Conservation (phyloP, 2,888 invertebrate species). For the Zygogramma bicolorata region DNA sequence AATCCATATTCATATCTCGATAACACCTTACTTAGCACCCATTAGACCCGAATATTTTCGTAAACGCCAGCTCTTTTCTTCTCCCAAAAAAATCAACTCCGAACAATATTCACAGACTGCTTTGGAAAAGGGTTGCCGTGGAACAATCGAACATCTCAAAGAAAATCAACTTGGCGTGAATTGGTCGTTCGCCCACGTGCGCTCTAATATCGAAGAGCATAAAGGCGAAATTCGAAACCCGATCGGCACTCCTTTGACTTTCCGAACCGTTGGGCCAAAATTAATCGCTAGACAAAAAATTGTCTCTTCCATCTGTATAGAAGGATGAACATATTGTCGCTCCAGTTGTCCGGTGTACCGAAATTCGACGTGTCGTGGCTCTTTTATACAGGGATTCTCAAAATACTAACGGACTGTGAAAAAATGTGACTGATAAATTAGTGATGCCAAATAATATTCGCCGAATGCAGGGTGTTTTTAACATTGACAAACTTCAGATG, state of each 20-base stretch:
- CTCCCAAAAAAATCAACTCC: conserved; percentile 14
- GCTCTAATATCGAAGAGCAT: conserved; percentile 40
- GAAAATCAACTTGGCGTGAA: conserved; percentile 50
- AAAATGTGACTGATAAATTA: conserved; percentile 56
- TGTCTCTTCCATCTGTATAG: conserved; percentile 50
- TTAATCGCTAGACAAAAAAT: conserved; percentile 54
- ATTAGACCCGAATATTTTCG: conserved; percentile 28
- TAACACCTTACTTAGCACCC: conserved; percentile 29
- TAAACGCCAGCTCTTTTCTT: conserved; percentile 29
- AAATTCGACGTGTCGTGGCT: not conserved
- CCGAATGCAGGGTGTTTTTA: too few species aligned
- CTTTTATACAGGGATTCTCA: conserved; percentile 31
- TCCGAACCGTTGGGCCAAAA: conserved; percentile 61
- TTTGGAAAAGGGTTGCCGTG: conserved; percentile 48
- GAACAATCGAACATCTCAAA: conserved; percentile 45
- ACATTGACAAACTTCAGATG: too few species aligned
- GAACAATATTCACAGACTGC: conserved; percentile 23
- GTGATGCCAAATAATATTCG: conserved; percentile 46
- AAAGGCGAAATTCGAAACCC: conserved; percentile 51
- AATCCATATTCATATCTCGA: not conserved
- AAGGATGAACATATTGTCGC: conserved; percentile 51
- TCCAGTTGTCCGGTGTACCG: conserved; percentile 31
- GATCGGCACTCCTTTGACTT: conserved; percentile 64
- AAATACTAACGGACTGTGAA: conserved; percentile 55
- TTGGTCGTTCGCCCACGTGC: conserved; percentile 47